phyloP scores from a whole-genome alignment of 2,797 vertebrate species.

The Remorina albescens region DNA sequence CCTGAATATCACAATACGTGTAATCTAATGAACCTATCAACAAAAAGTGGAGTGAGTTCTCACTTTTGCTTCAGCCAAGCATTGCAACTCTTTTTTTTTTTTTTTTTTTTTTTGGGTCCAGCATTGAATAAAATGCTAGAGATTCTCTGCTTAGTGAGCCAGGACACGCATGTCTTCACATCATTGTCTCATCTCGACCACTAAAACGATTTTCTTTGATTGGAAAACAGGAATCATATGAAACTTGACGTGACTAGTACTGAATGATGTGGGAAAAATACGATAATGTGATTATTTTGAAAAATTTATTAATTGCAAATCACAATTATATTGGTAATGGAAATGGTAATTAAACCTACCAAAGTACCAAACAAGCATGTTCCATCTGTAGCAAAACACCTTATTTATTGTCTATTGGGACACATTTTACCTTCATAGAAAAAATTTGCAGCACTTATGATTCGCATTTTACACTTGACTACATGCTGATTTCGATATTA shows the following conservation, averaged over 20 bases:
- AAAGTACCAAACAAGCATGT: too few species aligned
- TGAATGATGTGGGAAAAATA: too few species aligned
- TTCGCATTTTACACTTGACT: too few species aligned
- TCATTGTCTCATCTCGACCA: not conserved
- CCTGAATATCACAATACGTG: slow-evolving; percentile 33
- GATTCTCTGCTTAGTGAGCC: not conserved
- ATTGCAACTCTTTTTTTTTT: not conserved
- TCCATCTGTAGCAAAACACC: not conserved
- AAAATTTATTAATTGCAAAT: too few species aligned
- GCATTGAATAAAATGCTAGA: not conserved
- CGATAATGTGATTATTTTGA: too few species aligned
- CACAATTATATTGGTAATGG: too few species aligned
- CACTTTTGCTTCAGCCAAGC: not conserved
- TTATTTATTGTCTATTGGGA: not conserved
- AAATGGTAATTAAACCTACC: too few species aligned
- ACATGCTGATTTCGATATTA: too few species aligned
- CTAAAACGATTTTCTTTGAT: not conserved
- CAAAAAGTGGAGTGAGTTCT: not conserved
- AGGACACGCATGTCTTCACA: not conserved
- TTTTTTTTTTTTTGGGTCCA: too few species aligned
- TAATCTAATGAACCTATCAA: slow-evolving; percentile 25
- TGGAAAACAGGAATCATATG: not conserved
- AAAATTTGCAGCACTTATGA: too few species aligned
- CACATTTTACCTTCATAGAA: too few species aligned
- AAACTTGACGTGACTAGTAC: not conserved